Conservation (phyloP, 2,888 invertebrate genomes). For the Danaus chrysippus region DNA sequence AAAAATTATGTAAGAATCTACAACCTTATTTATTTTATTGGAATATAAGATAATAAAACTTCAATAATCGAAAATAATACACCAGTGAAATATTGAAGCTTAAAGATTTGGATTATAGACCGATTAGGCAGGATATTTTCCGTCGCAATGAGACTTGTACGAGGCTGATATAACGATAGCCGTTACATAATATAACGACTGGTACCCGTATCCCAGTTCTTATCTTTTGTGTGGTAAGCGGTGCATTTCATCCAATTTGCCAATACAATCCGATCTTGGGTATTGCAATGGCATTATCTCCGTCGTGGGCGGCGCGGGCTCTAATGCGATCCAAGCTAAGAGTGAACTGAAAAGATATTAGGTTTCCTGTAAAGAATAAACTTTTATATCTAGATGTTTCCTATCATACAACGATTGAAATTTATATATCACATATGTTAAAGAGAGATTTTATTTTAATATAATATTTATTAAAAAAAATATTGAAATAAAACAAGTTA, state of each 20-base stretch:
- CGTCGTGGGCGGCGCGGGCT: constrained; percentile 57
- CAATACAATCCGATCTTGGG: constrained; percentile 76
- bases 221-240: constrained; percentile 75
- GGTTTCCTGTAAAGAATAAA: neutral
- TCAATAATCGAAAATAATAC: constrained; percentile 14
- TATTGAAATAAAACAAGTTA: neutral
- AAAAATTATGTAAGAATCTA: constrained; percentile 26
- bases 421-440: too few species aligned
- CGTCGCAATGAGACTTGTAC: constrained; percentile 37
- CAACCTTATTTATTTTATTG: constrained; percentile 12
- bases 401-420: too few species aligned
- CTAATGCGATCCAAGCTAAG: constrained; percentile 65
- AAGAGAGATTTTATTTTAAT: too few species aligned
- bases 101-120: constrained; percentile 32
- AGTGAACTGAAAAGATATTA: constrained; percentile 24
- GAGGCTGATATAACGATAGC: constrained; percentile 54
- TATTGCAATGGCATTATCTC: constrained; percentile 78
- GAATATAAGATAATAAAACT: neutral
- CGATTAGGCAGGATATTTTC: constrained; percentile 49
- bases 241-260: constrained; percentile 80
- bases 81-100: constrained; percentile 25
- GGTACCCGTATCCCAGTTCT: constrained; percentile 57
- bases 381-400: too few species aligned
- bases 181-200: constrained; percentile 63
- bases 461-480: neutral